phyloP scores from a whole-genome alignment of 2,888 invertebrate species.

The Stenurella melanura region DNA sequence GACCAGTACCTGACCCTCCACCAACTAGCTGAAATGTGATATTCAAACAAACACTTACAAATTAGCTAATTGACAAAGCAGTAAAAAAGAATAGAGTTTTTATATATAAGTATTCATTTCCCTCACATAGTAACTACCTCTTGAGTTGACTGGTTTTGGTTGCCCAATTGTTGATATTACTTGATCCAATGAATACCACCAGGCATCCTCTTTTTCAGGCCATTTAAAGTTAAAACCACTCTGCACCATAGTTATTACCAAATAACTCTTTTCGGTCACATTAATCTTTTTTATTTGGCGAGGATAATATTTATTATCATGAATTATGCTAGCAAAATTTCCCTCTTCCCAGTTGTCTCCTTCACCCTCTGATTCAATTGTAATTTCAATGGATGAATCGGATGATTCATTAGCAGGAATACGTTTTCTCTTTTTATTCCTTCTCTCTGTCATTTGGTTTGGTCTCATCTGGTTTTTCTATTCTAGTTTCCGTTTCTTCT shows the following conservation, averaged over 20 bases:
- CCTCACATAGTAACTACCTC: too few relatives aligned
- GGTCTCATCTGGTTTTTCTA: neutral
- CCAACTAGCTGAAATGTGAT: neutral
- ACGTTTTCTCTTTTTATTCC: neutral
- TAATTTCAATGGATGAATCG: conserved; percentile 27
- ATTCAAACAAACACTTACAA: conserved; percentile 4
- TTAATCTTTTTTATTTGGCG: neutral
- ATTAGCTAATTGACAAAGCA: neutral
- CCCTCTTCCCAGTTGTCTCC: conserved; percentile 27
- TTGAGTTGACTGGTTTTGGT: too few relatives aligned
- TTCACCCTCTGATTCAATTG: conserved; percentile 25
- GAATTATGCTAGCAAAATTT: conserved; percentile 26
- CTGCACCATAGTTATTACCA: neutral
- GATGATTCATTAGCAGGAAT: neutral
- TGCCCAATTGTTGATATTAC: neutral
- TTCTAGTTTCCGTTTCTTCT: neutral
- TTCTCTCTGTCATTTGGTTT: neutral
- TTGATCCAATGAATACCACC: conserved; percentile 5
- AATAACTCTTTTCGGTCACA: neutral
- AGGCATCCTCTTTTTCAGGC: conserved; percentile 17
- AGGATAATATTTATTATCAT: too few relatives aligned
- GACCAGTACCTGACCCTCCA: conserved; percentile 9
- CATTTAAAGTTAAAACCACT: conserved; percentile 16
- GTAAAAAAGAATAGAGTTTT: too few relatives aligned
- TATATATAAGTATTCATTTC: neutral